Percentiles rank a stretch among this genome's conserved stretches.
These are phyloP conservation scores for Trichonephila clavipes DNA, from an alignment of 1,140 invertebrate species.

Conservation along the genomic window DNA sequence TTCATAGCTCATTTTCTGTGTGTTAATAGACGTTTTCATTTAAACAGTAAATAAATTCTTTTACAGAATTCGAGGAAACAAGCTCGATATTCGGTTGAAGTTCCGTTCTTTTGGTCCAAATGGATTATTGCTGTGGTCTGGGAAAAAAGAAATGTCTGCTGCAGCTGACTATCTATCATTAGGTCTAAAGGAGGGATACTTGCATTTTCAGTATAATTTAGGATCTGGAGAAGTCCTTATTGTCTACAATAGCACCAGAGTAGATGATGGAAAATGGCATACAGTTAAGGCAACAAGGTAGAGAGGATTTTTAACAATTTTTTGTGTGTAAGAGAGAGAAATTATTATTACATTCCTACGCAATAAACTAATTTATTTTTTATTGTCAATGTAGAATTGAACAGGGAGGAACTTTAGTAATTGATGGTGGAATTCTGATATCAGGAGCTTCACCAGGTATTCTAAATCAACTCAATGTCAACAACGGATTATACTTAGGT, in stretches of 20 bases:
- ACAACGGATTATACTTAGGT: conserved; percentile 92
- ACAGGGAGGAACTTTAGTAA: conserved; percentile 90
- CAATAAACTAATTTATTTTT: conserved; percentile 49
- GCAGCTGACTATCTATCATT: conserved; percentile 89
- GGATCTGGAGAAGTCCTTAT: conserved; percentile 83
- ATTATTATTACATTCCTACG: neutral
- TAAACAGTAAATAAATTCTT: neutral
- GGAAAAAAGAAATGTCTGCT: conserved; percentile 84
- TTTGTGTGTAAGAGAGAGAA: neutral
- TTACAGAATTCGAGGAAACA: conserved; percentile 88
- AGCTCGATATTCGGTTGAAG: conserved; percentile 90
- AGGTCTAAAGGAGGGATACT: conserved; percentile 89
- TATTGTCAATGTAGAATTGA: conserved; percentile 86
- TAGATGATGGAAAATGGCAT: conserved; percentile 96
- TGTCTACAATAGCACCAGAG: conserved; percentile 90
- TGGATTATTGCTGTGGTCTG: conserved; percentile 94
- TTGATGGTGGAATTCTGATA: conserved; percentile 90
- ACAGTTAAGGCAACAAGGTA: conserved; percentile 92
- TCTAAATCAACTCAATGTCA: conserved; percentile 91
- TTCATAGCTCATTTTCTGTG: no score
- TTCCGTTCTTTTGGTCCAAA: conserved; percentile 86
- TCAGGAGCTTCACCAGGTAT: conserved; percentile 90
- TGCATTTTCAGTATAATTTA: conserved; percentile 85
- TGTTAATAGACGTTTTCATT: neutral
- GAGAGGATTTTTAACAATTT: conserved; percentile 39